These are phyloP conservation scores for Zygogramma bicolorata DNA, from an alignment of 2,888 invertebrate species.

Conservation along the genomic window DNA sequence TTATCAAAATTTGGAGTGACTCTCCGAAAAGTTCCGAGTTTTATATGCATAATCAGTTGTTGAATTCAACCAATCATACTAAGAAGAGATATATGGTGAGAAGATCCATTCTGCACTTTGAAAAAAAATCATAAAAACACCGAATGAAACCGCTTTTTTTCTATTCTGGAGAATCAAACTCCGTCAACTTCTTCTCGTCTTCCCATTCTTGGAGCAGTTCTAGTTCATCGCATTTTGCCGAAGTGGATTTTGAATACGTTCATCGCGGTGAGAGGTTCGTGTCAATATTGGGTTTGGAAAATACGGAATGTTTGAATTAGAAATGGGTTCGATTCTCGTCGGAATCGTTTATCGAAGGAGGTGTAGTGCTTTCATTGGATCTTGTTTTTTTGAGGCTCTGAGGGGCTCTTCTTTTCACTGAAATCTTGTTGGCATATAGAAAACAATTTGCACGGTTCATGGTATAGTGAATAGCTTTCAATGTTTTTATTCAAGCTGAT, in stretches of 20 bases:
- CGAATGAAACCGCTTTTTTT: neutral
- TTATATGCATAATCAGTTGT: too few relatives aligned
- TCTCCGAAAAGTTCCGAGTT: too few relatives aligned
- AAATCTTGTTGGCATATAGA: neutral
- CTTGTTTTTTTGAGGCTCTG: neutral
- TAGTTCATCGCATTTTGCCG: neutral
- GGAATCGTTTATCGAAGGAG: neutral
- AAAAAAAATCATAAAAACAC: neutral
- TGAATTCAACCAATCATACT: too few relatives aligned
- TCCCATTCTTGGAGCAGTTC: neutral
- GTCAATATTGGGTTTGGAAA: slow-evolving; percentile 12
- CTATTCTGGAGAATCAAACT: neutral
- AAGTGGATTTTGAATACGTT: slow-evolving; percentile 5
- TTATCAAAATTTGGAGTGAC: too few relatives aligned
- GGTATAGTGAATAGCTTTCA: neutral
- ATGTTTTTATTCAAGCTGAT: neutral
- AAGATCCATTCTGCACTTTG: too few relatives aligned
- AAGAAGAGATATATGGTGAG: too few relatives aligned
- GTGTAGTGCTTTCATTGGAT: neutral
- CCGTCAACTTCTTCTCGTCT: neutral
- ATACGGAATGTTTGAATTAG: neutral
- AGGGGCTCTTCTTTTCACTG: neutral
- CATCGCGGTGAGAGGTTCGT: slow-evolving; percentile 1
- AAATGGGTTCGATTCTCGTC: neutral
- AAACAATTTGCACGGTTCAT: neutral